Evolutionary conservation across 2,113 vertebrate species (phyloP).

Genomic region (Taxidea taxus): DNA sequence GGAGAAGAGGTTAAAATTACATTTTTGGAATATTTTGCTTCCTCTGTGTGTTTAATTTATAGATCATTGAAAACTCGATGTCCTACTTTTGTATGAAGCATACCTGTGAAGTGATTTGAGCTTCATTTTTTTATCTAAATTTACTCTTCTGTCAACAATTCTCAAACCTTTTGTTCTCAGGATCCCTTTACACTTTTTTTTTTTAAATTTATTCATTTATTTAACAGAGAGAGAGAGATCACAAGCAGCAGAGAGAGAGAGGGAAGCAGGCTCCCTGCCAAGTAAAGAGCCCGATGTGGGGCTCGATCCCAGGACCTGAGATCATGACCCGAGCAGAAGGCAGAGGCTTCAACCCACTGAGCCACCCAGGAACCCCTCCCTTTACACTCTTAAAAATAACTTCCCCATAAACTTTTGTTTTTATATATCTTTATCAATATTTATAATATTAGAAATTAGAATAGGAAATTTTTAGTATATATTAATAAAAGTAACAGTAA

Average conservation of each 20-base stretch:
- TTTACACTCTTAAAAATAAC: constrained; percentile 49
- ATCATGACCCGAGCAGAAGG: too few relatives aligned
- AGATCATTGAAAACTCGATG: background rate
- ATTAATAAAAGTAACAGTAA: background rate
- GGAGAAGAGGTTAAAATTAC: constrained; percentile 93
- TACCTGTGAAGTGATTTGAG: background rate
- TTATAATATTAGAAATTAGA: constrained; percentile 16
- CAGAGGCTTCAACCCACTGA: too few relatives aligned
- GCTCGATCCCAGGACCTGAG: too few relatives aligned
- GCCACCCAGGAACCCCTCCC: too few relatives aligned
- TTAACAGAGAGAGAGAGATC: too few relatives aligned
- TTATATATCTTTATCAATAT: background rate
- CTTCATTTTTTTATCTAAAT: constrained; percentile 32
- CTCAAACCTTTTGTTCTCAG: background rate
- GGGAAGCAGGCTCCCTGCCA: too few relatives aligned
- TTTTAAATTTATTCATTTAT: too few relatives aligned
- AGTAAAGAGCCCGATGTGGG: too few relatives aligned
- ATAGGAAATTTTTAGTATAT: background rate
- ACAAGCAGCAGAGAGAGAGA: too few relatives aligned
- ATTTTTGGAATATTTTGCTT: constrained; percentile 35
- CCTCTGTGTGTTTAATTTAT: constrained; percentile 19
- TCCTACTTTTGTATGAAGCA: background rate
- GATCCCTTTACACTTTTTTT: background rate
- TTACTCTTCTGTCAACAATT: background rate
- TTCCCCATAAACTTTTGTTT: constrained; percentile 6